phyloP scores from a whole-genome alignment of 1,140 invertebrate genomes.

The Diprion similis region DNA sequence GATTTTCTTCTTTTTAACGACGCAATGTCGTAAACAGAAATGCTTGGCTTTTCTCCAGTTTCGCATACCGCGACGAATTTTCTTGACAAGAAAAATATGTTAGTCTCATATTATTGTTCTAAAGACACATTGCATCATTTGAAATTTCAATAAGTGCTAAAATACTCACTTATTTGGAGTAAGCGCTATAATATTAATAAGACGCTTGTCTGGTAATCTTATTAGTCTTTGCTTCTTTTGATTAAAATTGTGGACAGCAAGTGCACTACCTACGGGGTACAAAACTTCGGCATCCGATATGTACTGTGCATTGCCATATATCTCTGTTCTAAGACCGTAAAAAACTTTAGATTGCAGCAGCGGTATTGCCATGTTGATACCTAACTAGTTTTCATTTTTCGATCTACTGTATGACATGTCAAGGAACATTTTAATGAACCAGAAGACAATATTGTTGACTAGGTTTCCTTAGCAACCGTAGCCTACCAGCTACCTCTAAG shows the following conservation, averaged over 20 bases:
- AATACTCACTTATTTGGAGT: conserved; percentile 70
- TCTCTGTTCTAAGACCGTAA: conserved; percentile 66
- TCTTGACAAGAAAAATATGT: conserved; percentile 53
- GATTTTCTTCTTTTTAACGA: conserved; percentile 69
- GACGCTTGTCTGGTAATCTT: conserved; percentile 58
- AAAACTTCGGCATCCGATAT: conserved; percentile 71
- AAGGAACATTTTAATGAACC: no score
- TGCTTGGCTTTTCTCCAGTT: conserved; percentile 63
- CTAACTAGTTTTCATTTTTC: no score
- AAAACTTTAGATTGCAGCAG: conserved; percentile 62
- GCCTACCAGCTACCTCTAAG: no score
- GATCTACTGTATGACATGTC: no score
- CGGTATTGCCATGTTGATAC: conserved; percentile 33
- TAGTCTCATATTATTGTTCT: conserved; percentile 8
- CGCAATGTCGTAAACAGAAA: conserved; percentile 71
- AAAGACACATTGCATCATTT: not conserved
- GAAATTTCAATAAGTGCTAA: conserved; percentile 8
- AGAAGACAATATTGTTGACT: no score
- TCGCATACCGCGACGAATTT: conserved; percentile 65
- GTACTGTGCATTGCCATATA: conserved; percentile 70
- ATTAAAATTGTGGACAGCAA: conserved; percentile 69
- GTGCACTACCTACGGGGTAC: conserved; percentile 71
- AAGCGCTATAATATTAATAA: conserved; percentile 66
- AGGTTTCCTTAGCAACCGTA: no score
- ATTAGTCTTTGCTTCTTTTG: conserved; percentile 56